Evolutionary conservation across 2,113 vertebrate species (phyloP).

Genomic region (Corydoras sp.): DNA sequence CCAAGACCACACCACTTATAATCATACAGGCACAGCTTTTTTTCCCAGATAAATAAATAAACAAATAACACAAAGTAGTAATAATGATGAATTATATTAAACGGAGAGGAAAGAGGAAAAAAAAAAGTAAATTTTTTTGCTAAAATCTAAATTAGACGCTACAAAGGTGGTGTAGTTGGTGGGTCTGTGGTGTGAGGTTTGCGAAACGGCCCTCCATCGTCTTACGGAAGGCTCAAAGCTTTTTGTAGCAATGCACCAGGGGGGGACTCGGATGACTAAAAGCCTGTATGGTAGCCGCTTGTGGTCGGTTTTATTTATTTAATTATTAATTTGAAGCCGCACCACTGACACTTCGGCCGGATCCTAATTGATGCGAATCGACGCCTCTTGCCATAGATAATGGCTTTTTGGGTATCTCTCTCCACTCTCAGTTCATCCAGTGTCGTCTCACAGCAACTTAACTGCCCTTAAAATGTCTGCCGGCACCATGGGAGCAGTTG

Average conservation of each 20-base stretch:
- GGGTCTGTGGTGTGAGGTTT: slow-evolving; percentile 14
- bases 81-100: neutral
- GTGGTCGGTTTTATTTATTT: slow-evolving; percentile 66
- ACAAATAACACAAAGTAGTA: neutral
- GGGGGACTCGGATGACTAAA: slow-evolving; percentile 72
- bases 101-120: neutral
- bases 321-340: slow-evolving; percentile 74
- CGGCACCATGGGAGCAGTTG: slow-evolving; percentile 69
- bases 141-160: slow-evolving; percentile 37
- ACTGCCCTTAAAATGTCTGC: slow-evolving; percentile 74
- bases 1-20: neutral
- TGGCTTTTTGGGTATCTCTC: slow-evolving; percentile 71
- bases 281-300: slow-evolving; percentile 65
- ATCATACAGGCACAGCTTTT: slow-evolving; percentile 4
- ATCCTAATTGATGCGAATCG: slow-evolving; percentile 72
- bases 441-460: slow-evolving; percentile 70
- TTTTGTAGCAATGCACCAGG: slow-evolving; percentile 59
- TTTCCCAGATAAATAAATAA: slow-evolving; percentile 11
- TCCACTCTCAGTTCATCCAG: slow-evolving; percentile 68
- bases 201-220: slow-evolving; percentile 18
- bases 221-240: slow-evolving; percentile 45
- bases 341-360: slow-evolving; percentile 73
- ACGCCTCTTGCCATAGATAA: slow-evolving; percentile 72
- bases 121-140: slow-evolving; percentile 34
- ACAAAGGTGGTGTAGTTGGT: slow-evolving; percentile 27